Base-by-base conservation (phyloP, 2,888 invertebrate genomes). In the Cheilosia soror region DNA sequence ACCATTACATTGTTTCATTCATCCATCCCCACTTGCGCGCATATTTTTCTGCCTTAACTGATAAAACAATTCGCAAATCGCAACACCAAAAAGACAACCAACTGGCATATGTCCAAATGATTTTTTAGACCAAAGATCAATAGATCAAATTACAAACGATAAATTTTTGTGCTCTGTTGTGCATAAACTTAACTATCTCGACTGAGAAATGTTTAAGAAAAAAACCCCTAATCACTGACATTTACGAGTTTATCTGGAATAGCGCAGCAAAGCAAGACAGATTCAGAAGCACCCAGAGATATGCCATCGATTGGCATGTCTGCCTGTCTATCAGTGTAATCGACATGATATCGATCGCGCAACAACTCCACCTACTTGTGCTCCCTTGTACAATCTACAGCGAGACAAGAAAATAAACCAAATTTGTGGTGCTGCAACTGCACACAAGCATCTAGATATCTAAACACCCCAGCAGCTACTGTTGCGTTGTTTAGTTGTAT, bases 41-140 rank as follows among this genome's bases (percentile, higher is more conserved):
- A 47, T 68, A 13, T 37, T 63, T 44, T 51, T 47, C 47, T 55
- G 11, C 57, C 27, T 49, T 20, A 11, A 31, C 13, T 71, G 71
- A 62, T 69, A 65, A 71, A 77, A 77, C 25, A 66, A 81, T 49
- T 65, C 33, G 69, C 60, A 31, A 31, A 37, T 15, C 15, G 7
- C 6, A 11, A 9, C 11, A 9, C 9, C 51, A 27, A 31, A 31
- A 47, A 25, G 42, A 51, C 65, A 42, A 77, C 44, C 20, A 37
- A 25, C 76, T 84, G 84, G 84, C 84, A 71, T 31, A 5, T 27
- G 55, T 66, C 79, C 84, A 80, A 69, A 7, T 9, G 69, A 76
- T 76, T 84, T 84, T 83, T 75, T 76, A 80, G 80, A 71, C 75
- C 84, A 76, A 66, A 76, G 80, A 76, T 84, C 80, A 76, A 80